Conservation (phyloP, 1,140 invertebrate genomes). For the Pinna nobilis region DNA sequence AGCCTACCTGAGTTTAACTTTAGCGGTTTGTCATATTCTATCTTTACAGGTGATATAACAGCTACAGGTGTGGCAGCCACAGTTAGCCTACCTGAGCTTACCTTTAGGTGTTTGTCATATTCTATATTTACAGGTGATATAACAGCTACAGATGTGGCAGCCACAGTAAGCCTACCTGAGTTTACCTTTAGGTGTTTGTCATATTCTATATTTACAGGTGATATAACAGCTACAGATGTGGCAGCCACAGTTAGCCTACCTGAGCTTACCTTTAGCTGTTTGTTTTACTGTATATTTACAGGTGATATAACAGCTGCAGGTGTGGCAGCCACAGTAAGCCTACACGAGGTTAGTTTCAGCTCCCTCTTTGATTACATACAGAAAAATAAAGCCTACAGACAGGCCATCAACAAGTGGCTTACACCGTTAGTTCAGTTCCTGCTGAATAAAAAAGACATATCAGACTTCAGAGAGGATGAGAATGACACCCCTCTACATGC, state of each 20-base stretch:
- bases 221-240: too few species aligned
- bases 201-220: too few species aligned
- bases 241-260: too few species aligned
- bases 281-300: slow-evolving; percentile 11
- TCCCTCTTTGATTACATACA: slow-evolving; percentile 21
- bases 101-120: too few species aligned
- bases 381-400: neutral
- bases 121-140: too few species aligned
- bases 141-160: too few species aligned
- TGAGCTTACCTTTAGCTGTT: neutral
- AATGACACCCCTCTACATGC: slow-evolving; percentile 34
- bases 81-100: too few species aligned
- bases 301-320: slow-evolving; percentile 7
- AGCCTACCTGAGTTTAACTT: too few species aligned
- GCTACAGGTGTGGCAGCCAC: too few species aligned
- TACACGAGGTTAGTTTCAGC: slow-evolving; percentile 11
- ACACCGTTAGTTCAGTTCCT: slow-evolving; percentile 18
- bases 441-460: slow-evolving; percentile 4
- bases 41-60: too few species aligned
- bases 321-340: slow-evolving; percentile 8
- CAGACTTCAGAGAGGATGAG: slow-evolving; percentile 18
- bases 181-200: neutral
- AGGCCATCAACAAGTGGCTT: slow-evolving; percentile 13
- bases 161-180: too few species aligned
- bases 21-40: too few species aligned